Evolutionary conservation across 2,113 vertebrate genomes (phyloP).

Genomic region (Apaloderma vittatum): DNA sequence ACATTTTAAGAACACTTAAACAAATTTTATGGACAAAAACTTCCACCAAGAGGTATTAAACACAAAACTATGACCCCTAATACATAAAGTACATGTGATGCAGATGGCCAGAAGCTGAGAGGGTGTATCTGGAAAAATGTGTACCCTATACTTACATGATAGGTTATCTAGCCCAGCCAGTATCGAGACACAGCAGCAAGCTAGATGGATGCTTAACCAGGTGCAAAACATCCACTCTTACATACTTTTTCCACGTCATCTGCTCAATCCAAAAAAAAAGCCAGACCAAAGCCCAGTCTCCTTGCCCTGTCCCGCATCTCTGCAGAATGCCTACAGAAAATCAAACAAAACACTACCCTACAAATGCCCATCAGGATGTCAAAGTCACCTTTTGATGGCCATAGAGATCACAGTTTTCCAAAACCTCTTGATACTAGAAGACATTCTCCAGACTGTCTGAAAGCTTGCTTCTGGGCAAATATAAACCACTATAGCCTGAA

Average conservation of each 20-base stretch:
- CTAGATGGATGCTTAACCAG: neutral
- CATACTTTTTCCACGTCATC: neutral
- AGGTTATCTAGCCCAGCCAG: neutral
- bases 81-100: neutral
- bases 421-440: neutral
- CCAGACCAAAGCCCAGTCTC: neutral
- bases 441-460: neutral
- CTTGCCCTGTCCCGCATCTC: neutral
- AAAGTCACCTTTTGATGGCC: neutral
- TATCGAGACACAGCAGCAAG: neutral
- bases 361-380: neutral
- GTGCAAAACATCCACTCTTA: neutral
- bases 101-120: neutral
- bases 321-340: neutral
- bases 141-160: neutral
- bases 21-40: neutral
- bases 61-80: neutral
- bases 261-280: neutral
- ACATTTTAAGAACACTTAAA: neutral
- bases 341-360: neutral
- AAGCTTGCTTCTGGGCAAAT: neutral
- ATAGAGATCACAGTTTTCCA: neutral
- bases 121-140: neutral
- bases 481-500: neutral
- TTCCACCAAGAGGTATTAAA: neutral